These are phyloP conservation scores for Sinocyclocheilus rhinocerous DNA, from an alignment of 2,113 vertebrate genomes.

Conservation along the genomic window DNA sequence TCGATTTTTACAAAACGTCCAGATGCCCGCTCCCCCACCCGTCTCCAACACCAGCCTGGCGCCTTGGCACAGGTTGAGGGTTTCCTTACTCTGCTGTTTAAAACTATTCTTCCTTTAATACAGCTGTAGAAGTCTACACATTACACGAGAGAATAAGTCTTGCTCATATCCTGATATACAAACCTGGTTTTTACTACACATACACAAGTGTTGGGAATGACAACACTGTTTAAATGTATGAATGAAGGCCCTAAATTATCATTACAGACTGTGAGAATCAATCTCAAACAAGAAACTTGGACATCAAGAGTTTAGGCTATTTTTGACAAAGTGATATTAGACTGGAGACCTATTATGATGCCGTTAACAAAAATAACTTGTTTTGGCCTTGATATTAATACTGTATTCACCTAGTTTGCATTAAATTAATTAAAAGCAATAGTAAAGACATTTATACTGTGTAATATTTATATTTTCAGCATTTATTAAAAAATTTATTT, in stretches of 20 bases:
- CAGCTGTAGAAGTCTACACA: conserved; percentile 40
- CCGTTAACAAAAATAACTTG: neutral
- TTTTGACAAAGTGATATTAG: neutral
- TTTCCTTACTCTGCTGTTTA: conserved; percentile 47
- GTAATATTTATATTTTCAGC: neutral
- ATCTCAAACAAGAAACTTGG: neutral
- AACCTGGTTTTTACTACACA: conserved; percentile 5
- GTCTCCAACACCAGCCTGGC: conserved; percentile 40
- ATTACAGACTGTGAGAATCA: neutral
- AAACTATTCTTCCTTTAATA: conserved; percentile 12
- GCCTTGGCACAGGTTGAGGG: conserved; percentile 47
- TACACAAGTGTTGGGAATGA: neutral
- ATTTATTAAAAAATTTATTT: neutral
- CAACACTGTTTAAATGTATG: neutral
- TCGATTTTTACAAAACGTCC: too few relatives aligned
- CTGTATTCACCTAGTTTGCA: neutral
- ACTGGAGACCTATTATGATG: neutral
- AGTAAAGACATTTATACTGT: neutral
- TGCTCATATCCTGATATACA: conserved; percentile 9
- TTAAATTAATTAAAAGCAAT: neutral
- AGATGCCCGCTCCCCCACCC: conserved; percentile 37
- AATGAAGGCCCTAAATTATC: neutral
- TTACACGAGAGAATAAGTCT: conserved; percentile 14
- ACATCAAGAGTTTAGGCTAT: neutral
- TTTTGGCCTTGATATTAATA: neutral